phyloP scores from a whole-genome alignment of 2,797 vertebrate genomes.

The Pipistrellus pygmaeus region DNA sequence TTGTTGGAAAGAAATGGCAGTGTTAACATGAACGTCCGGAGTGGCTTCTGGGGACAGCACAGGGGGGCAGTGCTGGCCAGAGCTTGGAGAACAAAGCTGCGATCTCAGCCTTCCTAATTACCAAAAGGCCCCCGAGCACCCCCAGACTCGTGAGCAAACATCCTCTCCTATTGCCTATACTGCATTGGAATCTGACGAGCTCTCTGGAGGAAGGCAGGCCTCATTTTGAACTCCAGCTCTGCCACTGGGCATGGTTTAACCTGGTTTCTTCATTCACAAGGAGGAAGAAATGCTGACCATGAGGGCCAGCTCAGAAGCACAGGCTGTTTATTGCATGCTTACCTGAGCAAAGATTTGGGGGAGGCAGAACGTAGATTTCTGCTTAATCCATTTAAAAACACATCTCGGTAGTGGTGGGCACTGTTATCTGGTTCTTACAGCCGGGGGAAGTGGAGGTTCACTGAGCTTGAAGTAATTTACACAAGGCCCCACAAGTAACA shows the following conservation, averaged over 20 bases:
- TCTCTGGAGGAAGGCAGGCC: neutral
- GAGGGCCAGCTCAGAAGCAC: neutral
- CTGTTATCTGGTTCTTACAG: neutral
- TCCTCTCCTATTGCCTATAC: neutral
- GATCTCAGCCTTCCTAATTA: neutral
- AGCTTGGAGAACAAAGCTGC: neutral
- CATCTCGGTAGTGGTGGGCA: neutral
- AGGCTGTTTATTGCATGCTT: neutral
- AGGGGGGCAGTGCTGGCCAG: rapidly evolving
- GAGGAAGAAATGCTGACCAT: neutral
- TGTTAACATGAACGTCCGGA: neutral
- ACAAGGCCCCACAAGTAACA: neutral
- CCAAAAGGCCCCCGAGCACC: neutral
- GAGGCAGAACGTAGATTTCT: neutral
- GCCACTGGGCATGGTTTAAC: neutral
- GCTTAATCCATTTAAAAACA: neutral
- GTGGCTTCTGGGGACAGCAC: rapidly evolving
- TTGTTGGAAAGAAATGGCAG: neutral
- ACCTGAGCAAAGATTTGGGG: neutral
- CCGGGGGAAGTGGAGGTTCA: neutral
- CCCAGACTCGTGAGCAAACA: neutral
- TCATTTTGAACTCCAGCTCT: neutral
- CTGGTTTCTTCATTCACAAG: neutral
- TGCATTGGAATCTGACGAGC: neutral
- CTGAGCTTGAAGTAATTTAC: neutral